Percentiles rank a stretch among this genome's conserved stretches.
Evolutionary conservation across 2,797 vertebrate genomes (phyloP).

Genomic region (Siniperca undulata): DNA sequence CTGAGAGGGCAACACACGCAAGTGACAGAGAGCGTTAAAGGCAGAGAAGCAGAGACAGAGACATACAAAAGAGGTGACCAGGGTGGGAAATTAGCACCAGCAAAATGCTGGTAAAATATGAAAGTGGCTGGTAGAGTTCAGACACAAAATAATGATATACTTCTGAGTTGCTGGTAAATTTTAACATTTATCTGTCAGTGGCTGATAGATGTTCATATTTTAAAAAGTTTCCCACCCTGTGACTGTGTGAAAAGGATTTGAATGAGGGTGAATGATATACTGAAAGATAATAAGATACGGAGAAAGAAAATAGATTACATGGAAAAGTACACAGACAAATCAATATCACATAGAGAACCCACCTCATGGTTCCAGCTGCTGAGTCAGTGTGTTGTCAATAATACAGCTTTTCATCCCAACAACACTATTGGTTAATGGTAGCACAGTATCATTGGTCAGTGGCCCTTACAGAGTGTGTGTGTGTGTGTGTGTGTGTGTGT

Average conservation of each 20-base stretch:
- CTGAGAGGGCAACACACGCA: neutral
- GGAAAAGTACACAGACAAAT: slow-evolving; percentile 52
- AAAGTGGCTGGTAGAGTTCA: too few species aligned
- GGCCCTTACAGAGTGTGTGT: slow-evolving; percentile 25
- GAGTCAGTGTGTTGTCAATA: slow-evolving; percentile 54
- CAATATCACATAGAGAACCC: slow-evolving; percentile 38
- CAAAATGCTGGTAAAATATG: too few species aligned
- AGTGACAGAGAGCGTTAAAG: neutral
- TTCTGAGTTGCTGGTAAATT: too few species aligned
- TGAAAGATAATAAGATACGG: neutral
- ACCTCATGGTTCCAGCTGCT: slow-evolving; percentile 23
- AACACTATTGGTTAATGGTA: slow-evolving; percentile 22
- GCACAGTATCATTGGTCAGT: slow-evolving; percentile 13
- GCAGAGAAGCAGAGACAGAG: neutral
- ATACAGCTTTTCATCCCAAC: slow-evolving; percentile 42
- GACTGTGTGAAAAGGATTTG: neutral
- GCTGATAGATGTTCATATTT: too few species aligned
- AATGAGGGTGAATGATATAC: slow-evolving; percentile 6
- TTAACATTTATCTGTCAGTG: neutral
- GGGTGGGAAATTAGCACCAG: too few species aligned
- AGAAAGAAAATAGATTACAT: slow-evolving; percentile 31
- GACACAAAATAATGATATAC: too few species aligned
- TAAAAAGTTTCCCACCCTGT: too few species aligned
- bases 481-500: slow-evolving; percentile 13
- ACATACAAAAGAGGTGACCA: too few species aligned